Evolutionary conservation across 2,113 vertebrate species (phyloP).

Genomic region (Phaethon lepturus): DNA sequence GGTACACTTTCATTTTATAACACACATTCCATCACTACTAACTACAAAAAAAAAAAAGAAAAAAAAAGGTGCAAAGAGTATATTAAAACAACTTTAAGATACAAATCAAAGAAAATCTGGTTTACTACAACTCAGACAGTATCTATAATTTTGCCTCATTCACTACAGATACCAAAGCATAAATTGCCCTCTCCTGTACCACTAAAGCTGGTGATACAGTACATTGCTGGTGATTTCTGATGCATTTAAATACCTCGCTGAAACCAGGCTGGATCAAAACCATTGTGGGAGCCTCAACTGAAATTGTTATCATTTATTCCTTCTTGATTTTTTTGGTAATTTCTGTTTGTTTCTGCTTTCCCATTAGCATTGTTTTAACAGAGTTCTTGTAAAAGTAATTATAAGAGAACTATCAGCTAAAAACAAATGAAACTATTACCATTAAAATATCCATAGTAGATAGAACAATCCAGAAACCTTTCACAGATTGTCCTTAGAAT

Average conservation of each 20-base stretch:
- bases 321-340: background rate
- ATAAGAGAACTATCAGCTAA: background rate
- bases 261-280: background rate
- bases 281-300: background rate
- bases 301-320: background rate
- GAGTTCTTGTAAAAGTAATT: conserved; percentile 20
- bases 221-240: background rate
- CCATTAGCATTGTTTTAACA: background rate
- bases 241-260: background rate
- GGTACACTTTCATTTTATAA: background rate
- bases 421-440: background rate
- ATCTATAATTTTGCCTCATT: background rate
- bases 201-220: background rate
- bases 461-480: background rate
- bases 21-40: background rate
- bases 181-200: background rate
- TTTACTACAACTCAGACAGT: background rate
- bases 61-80: background rate
- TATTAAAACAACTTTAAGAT: background rate
- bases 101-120: background rate
- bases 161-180: background rate
- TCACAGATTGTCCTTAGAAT: background rate
- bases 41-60: background rate
- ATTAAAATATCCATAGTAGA: background rate
- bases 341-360: background rate